Evolutionary conservation across 2,888 invertebrate species (phyloP), one percentile per base, ranked within the genome.

Genomic region (Ophioninae sp.): DNA sequence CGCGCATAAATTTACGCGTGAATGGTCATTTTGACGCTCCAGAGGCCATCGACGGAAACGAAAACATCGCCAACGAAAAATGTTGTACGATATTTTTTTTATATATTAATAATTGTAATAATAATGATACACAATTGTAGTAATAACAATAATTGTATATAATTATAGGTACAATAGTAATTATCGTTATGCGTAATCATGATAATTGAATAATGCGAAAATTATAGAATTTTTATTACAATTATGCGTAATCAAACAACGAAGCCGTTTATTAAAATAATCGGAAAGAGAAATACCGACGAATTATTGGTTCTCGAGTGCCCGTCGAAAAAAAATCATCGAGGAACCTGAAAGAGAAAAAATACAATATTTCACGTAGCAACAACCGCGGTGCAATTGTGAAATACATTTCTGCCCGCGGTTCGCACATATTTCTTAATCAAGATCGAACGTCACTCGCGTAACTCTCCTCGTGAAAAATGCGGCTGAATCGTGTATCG

Each of bases 41-140:
- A 10, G 13, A 79, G 50, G 1, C 30, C 21, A 17, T 68, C 74
- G 56, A 80, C 74, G 39, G 61, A 69, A 61, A 74, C 74, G 68
- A 74, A 59, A 59, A 20, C 13, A 20, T 59, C 0, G 10, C 50
- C 20, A 59, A 59, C 7, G n/a, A 59, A 20, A 59, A 59, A 59
- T 20, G 30, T 30, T 30, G 30, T 30, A 30, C 3, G 3, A 30
- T 30, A 3, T 30, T 30, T 30, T 30, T 30, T 30, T 3, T 30
- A 30, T n/a, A n/a, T n/a, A n/a, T n/a, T n/a, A n/a, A n/a, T n/a
- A n/a, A n/a, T n/a, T n/a, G n/a, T n/a, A n/a, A n/a, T n/a, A n/a
- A n/a, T n/a, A n/a, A n/a, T n/a, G n/a, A n/a, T n/a, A n/a, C n/a
- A n/a, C n/a, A n/a, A n/a, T n/a, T n/a, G n/a, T n/a, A n/a, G n/a